Percentiles rank a stretch among this genome's conserved stretches.
Conservation (phyloP, 2,113 vertebrate genomes). For the Nothoprocta perdicaria region DNA sequence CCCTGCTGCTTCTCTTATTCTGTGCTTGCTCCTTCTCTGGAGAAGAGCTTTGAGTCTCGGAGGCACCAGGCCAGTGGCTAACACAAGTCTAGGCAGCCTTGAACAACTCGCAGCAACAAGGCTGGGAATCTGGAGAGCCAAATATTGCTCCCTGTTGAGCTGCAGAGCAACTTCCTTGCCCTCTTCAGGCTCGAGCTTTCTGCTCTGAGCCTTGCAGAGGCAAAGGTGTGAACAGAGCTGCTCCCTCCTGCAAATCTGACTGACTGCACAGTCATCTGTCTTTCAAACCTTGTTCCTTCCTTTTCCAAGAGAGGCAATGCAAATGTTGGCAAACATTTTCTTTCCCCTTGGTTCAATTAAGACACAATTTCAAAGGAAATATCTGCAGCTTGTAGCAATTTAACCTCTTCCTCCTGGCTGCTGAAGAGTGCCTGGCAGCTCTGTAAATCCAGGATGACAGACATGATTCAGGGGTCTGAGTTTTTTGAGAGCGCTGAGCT, state of each 20-base stretch:
- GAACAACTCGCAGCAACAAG: not conserved
- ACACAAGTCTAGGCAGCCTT: not conserved
- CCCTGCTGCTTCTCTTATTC: not conserved
- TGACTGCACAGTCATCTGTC: not conserved
- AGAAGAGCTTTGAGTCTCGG: not conserved
- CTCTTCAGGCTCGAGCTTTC: not conserved
- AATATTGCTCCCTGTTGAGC: not conserved
- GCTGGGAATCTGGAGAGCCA: not conserved
- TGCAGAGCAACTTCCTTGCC: not conserved
- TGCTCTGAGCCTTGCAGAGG: not conserved
- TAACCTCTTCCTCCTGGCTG: slow-evolving; percentile 10
- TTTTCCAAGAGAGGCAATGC: slow-evolving; percentile 1
- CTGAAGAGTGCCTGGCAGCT: not conserved
- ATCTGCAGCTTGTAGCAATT: not conserved
- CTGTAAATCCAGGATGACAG: slow-evolving; percentile 35
- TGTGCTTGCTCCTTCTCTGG: not conserved
- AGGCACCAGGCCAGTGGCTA: not conserved
- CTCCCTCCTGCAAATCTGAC: not conserved
- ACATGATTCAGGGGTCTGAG: not conserved
- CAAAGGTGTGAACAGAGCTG: not conserved
- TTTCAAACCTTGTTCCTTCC: not conserved
- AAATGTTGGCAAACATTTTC: not conserved
- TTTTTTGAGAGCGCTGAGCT: slow-evolving; percentile 18
- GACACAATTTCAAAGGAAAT: slow-evolving; percentile 10
- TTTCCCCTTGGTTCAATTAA: not conserved